Conservation (phyloP, 2,888 invertebrate species). For the Morpho achilles region DNA sequence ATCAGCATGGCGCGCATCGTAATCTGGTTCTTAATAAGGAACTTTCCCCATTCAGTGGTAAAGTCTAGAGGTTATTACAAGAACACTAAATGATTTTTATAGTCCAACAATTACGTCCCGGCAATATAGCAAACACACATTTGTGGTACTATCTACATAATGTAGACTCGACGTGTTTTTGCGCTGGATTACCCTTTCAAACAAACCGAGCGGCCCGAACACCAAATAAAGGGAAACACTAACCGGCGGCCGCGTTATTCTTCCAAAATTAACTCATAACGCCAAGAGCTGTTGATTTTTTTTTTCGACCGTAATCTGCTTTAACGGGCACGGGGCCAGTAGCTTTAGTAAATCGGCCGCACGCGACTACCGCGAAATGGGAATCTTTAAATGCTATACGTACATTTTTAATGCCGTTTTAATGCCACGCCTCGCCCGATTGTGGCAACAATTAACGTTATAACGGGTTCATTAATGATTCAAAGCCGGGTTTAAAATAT, state of each 20-base stretch:
- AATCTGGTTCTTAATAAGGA: slow-evolving; percentile 27
- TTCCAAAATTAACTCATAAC: slow-evolving; percentile 79
- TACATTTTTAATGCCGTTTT: slow-evolving; percentile 73
- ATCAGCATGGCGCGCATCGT: slow-evolving; percentile 19
- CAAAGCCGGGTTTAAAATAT: slow-evolving; percentile 38
- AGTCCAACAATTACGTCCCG: slow-evolving; percentile 59
- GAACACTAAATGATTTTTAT: slow-evolving; percentile 70
- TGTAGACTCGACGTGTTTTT: slow-evolving; percentile 59
- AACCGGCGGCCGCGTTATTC: slow-evolving; percentile 70
- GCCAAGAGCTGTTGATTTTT: slow-evolving; percentile 71
- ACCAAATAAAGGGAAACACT: slow-evolving; percentile 73
- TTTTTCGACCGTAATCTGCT: slow-evolving; percentile 70
- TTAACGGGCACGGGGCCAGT: slow-evolving; percentile 76
- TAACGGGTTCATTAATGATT: slow-evolving; percentile 66
- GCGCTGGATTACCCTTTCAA: slow-evolving; percentile 71
- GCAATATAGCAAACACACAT: slow-evolving; percentile 61
- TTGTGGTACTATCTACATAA: slow-evolving; percentile 56
- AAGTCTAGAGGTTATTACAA: slow-evolving; percentile 47
- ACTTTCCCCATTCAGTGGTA: slow-evolving; percentile 44
- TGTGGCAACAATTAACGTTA: slow-evolving; percentile 70
- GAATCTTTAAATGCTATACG: slow-evolving; percentile 73
- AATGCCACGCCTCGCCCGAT: slow-evolving; percentile 63
- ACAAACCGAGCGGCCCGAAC: slow-evolving; percentile 68
- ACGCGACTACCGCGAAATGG: slow-evolving; percentile 67
- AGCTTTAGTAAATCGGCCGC: slow-evolving; percentile 69